A percentile compares a stretch with the other conserved stretches of the same genome.
These are phyloP conservation scores for Seriola aureovittata DNA, from an alignment of 2,113 vertebrate genomes.

Conservation along the genomic window DNA sequence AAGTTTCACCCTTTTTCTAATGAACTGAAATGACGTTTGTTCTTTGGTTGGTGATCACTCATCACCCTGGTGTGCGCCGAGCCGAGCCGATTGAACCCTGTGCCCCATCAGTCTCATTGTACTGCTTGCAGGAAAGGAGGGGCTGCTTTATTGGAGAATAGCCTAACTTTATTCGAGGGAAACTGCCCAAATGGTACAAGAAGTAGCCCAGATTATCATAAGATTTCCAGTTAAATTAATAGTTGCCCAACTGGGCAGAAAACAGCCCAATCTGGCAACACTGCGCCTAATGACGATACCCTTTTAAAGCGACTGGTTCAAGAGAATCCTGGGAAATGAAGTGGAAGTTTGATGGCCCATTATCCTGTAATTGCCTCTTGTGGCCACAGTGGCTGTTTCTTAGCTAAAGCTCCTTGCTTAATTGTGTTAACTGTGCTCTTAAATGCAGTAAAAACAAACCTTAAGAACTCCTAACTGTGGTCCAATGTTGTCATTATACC, in stretches of 20 bases:
- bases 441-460: neutral
- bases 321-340: neutral
- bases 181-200: neutral
- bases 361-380: neutral
- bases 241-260: neutral
- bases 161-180: neutral
- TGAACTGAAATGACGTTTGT: slow-evolving; percentile 24
- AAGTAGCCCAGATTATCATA: neutral
- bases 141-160: neutral
- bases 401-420: neutral
- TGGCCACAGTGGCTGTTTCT: neutral
- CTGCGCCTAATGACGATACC: neutral
- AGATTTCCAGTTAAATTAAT: neutral
- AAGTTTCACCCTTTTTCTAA: neutral
- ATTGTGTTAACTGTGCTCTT: neutral
- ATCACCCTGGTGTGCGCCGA: too few species aligned
- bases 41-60: neutral
- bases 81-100: neutral
- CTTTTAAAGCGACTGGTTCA: neutral
- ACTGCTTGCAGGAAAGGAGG: neutral
- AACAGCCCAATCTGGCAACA: neutral
- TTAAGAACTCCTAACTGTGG: neutral
- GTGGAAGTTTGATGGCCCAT: neutral
- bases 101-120: neutral
- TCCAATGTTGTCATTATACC: neutral